phyloP scores from a whole-genome alignment of 2,888 invertebrate species.

The Acanthosepion esculentum region DNA sequence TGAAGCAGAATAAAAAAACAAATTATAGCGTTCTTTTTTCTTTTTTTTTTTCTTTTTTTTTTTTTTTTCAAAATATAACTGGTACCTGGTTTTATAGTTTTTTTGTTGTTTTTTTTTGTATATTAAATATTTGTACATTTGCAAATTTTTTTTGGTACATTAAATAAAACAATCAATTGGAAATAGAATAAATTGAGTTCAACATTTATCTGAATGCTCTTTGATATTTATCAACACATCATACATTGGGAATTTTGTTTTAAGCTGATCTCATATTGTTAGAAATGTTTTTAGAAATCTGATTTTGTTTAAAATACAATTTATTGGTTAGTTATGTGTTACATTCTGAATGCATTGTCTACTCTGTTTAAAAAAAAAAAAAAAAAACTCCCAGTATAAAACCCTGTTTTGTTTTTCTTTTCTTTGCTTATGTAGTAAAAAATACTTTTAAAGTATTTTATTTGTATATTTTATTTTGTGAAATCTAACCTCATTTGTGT shows the following conservation, averaged over 20 bases:
- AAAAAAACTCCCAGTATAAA: not conserved
- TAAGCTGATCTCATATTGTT: not conserved
- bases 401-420: too few relatives aligned
- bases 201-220: not conserved
- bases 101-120: too few relatives aligned
- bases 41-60: too few relatives aligned
- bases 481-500: not conserved
- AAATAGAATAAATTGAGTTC: not conserved
- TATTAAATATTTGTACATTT: too few relatives aligned
- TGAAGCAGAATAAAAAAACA: not conserved
- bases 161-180: not conserved
- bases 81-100: too few relatives aligned
- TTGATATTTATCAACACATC: not conserved
- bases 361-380: not conserved
- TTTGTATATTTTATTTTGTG: not conserved
- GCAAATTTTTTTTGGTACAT: not conserved
- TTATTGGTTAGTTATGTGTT: too few relatives aligned
- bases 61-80: too few relatives aligned
- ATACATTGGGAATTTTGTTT: not conserved
- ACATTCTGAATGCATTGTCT: too few relatives aligned
- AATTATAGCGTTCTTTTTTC: not conserved
- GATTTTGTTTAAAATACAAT: too few relatives aligned
- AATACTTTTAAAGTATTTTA: not conserved
- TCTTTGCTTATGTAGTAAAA: too few relatives aligned
- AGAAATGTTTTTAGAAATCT: too few relatives aligned